phyloP scores from a whole-genome alignment of 2,888 invertebrate species.

The Volucella zonaria region DNA sequence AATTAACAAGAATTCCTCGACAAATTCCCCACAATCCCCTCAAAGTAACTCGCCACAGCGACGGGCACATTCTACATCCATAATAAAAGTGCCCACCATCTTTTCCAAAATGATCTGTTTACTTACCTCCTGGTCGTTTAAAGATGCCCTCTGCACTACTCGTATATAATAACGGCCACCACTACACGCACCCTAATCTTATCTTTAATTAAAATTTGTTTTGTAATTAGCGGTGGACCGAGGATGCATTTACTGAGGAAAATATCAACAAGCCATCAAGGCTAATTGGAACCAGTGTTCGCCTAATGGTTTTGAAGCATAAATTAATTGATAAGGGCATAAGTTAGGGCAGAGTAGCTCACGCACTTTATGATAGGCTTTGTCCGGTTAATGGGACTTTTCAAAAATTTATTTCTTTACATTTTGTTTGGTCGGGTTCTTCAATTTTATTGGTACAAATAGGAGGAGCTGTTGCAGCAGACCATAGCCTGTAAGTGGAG shows the following conservation, averaged over 20 bases:
- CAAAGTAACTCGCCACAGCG: too few relatives aligned
- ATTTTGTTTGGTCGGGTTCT: too few relatives aligned
- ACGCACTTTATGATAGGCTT: slow-evolving; percentile 28
- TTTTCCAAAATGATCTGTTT: slow-evolving; percentile 22
- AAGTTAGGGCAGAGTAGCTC: slow-evolving; percentile 27
- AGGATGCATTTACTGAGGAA: slow-evolving; percentile 31
- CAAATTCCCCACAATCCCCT: not conserved
- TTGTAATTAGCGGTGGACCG: slow-evolving; percentile 54
- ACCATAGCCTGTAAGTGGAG: not conserved
- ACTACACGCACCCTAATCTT: slow-evolving; percentile 32
- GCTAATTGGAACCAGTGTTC: slow-evolving; percentile 63
- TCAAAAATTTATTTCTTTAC: not conserved
- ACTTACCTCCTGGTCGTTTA: slow-evolving; percentile 23
- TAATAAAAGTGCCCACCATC: not conserved
- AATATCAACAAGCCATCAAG: slow-evolving; percentile 53
- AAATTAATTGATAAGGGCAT: slow-evolving; percentile 71
- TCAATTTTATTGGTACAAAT: not conserved
- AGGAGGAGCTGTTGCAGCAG: not conserved
- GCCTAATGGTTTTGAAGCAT: slow-evolving; percentile 68
- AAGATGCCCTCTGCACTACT: not conserved
- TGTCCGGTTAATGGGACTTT: slow-evolving; percentile 10
- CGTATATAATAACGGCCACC: not conserved
- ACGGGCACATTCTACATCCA: too few relatives aligned
- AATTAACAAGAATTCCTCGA: slow-evolving; percentile 15
- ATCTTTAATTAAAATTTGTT: slow-evolving; percentile 63